A percentile compares a stretch with the other conserved stretches of the same genome.
These are phyloP conservation scores for Bucco capensis DNA, from an alignment of 2,113 vertebrate genomes.

Conservation along the genomic window DNA sequence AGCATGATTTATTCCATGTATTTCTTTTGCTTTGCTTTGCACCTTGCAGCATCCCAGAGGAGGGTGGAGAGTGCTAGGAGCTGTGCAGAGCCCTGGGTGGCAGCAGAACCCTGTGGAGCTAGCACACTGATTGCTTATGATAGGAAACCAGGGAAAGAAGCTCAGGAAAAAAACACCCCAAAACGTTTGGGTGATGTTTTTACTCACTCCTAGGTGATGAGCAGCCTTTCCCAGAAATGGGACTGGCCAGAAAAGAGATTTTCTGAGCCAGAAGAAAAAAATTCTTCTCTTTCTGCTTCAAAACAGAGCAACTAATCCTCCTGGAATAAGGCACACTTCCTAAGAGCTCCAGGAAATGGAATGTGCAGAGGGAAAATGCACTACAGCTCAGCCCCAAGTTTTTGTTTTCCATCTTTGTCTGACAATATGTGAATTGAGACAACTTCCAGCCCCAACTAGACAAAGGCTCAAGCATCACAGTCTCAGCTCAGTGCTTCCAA, in stretches of 20 bases:
- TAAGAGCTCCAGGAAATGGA: background rate
- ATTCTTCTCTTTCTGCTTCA: background rate
- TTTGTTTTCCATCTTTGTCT: background rate
- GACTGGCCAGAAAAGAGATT: background rate
- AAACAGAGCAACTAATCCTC: background rate
- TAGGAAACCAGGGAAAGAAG: too few species aligned
- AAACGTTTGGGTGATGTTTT: background rate
- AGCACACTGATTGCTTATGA: too few species aligned
- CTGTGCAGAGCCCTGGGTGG: background rate
- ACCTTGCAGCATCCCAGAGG: background rate
- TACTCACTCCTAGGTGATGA: background rate
- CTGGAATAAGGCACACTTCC: background rate
- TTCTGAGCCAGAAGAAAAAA: background rate
- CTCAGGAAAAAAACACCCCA: background rate
- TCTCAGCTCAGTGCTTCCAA: rapidly evolving
- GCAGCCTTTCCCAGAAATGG: background rate
- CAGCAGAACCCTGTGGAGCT: background rate
- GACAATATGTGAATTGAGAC: background rate
- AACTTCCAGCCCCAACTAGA: background rate
- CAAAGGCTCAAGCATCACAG: background rate
- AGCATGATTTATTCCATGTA: background rate
- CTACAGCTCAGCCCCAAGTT: background rate
- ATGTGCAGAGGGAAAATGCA: background rate
- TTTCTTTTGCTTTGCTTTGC: background rate
- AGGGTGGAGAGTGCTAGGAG: background rate